Base-by-base conservation (phyloP, 2,113 vertebrate species). In the Oceanites oceanicus region DNA sequence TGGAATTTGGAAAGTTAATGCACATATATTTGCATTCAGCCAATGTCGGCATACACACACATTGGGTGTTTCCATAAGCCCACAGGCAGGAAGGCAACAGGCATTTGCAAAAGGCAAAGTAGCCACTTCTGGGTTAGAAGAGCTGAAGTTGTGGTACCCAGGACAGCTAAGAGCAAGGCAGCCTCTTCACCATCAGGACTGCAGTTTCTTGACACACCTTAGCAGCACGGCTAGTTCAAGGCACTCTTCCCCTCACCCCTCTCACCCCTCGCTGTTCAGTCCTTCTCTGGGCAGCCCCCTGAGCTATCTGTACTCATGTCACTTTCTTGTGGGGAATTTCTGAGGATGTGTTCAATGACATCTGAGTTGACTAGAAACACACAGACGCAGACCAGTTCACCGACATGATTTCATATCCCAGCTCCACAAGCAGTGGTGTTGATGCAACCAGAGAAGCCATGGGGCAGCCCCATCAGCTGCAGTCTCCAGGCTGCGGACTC, bases 131-230 rank as follows among this genome's bases (percentile, higher is more conserved):
- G 38, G 23, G 6, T 20, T 59, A 84, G 50, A 47, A 70, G 45
- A 59, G 10, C 11, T 16, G 63, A 84, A 62, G 8, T 10, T 58
- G 34, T 50, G n/a, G 30, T 22, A 40, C 2, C 6, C 0, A 1
- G 19, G 30, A 27, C 12, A 72, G 34, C 52, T 59, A 30, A 42
- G 13, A 36, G 11, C 25, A 56, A 13, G 10, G 34, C 32, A 87
- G 13, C 19, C 9, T 38, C 42, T 62, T 49, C 11, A 16, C 36
- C 27, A 2, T 1, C 0, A 2, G 17, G 17, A 15, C 4, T 1
- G 1, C 16, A 16, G 6, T 25, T 59, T 26, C 34, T 5, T 27
- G 50, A 7, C 20, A 29, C 0, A 0, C 12, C 42, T 74, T 38
- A 71, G 38, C 15, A 66, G 38, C 45, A 66, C 0, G 3, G 20